Conservation (phyloP, 2,888 invertebrate genomes). For the Pterobdella sp. region DNA sequence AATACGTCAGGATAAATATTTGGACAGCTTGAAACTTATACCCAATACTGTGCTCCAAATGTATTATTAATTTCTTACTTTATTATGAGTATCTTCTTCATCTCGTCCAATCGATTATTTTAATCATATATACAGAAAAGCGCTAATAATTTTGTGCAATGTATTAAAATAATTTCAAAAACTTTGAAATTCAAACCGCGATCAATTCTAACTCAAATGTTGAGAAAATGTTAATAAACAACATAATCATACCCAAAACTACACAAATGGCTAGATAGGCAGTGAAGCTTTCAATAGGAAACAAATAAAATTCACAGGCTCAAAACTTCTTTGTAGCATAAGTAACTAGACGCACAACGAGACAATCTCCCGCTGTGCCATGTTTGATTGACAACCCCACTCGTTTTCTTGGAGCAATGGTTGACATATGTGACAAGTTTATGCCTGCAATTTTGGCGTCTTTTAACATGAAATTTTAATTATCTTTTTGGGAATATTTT, state of each 20-base stretch:
- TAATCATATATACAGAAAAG: too few relatives aligned
- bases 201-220: too few relatives aligned
- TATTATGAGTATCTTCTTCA: too few relatives aligned
- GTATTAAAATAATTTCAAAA: too few relatives aligned
- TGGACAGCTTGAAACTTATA: too few relatives aligned
- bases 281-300: neutral
- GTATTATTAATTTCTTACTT: too few relatives aligned
- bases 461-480: neutral
- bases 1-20: too few relatives aligned
- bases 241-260: neutral
- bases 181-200: too few relatives aligned
- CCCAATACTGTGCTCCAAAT: too few relatives aligned
- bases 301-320: neutral
- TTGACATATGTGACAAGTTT: constrained; percentile 5
- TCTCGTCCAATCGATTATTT: too few relatives aligned
- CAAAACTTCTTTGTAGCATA: neutral
- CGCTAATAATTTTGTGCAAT: too few relatives aligned
- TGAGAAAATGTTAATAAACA: too few relatives aligned
- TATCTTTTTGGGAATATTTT: neutral
- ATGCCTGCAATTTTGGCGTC: neutral
- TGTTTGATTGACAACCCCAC: neutral
- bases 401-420: neutral
- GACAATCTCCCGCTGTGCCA: neutral
- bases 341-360: neutral
- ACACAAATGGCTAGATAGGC: neutral